phyloP scores from a whole-genome alignment of 2,113 vertebrate genomes.

The Aphelocoma coerulescens region DNA sequence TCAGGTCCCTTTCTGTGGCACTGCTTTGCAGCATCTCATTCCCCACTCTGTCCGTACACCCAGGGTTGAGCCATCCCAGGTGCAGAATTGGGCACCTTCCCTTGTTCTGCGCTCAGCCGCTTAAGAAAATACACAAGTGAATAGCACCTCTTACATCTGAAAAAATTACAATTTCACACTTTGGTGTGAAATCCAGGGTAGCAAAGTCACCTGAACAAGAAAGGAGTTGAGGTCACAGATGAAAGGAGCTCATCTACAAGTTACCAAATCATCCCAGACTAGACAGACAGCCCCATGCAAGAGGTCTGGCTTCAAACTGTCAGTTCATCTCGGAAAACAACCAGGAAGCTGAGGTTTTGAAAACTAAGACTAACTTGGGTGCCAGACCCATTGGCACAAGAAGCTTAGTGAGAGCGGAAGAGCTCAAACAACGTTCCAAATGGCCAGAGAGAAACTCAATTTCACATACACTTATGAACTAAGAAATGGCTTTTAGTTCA shows the following conservation, averaged over 20 bases:
- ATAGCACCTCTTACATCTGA: background rate
- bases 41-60: background rate
- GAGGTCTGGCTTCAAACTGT: background rate
- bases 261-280: background rate
- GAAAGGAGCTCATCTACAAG: background rate
- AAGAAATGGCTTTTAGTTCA: background rate
- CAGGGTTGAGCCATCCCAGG: background rate
- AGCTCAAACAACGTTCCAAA: background rate
- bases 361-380: background rate
- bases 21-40: background rate
- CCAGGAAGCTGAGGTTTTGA: background rate
- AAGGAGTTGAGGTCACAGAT: background rate
- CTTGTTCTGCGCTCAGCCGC: background rate
- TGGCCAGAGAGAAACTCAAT: background rate
- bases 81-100: background rate
- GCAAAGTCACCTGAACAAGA: background rate
- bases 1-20: background rate
- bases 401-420: background rate
- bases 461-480: background rate
- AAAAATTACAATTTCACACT: background rate
- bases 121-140: background rate
- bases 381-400: background rate
- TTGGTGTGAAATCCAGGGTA: background rate
- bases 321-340: background rate
- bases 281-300: background rate